Evolutionary conservation across 2,797 vertebrate species (phyloP).

Genomic region (Sternarchorhynchus goeldii): DNA sequence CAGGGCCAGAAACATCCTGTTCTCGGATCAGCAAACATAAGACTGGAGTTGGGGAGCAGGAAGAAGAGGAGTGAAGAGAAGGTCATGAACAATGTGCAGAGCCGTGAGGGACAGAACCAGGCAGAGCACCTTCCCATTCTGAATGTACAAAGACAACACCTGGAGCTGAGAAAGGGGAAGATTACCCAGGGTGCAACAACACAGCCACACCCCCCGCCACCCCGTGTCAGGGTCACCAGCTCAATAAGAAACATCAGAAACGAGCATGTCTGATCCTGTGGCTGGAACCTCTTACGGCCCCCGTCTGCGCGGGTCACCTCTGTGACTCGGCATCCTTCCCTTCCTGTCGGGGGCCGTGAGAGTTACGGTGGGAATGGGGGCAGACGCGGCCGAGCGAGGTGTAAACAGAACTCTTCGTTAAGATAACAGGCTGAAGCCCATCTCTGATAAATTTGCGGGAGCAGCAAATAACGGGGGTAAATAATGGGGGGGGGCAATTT

Average conservation of each 20-base stretch:
- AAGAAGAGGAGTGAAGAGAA: not conserved
- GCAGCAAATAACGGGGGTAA: conserved; percentile 6
- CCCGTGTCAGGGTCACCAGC: conserved; percentile 15
- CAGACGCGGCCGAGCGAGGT: conserved; percentile 54
- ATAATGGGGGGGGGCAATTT: conserved; percentile 49
- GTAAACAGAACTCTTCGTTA: conserved; percentile 73
- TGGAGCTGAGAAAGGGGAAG: conserved; percentile 41
- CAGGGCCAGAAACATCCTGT: conserved; percentile 31
- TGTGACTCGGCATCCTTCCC: conserved; percentile 49
- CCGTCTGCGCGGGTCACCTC: conserved; percentile 37
- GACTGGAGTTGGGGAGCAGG: not conserved
- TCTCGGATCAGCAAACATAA: conserved; percentile 19
- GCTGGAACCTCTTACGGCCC: conserved; percentile 15
- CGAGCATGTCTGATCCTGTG: conserved; percentile 1
- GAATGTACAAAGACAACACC: conserved; percentile 42
- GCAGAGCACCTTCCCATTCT: conserved; percentile 40
- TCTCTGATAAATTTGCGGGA: conserved; percentile 54
- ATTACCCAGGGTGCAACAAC: conserved; percentile 23
- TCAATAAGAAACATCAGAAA: conserved; percentile 26
- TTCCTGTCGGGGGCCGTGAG: conserved; percentile 46
- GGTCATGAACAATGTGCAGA: conserved; percentile 44
- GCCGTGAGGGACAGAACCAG: conserved; percentile 29
- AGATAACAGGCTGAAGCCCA: conserved; percentile 68
- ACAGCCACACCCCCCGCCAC: conserved; percentile 38
- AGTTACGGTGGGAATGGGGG: conserved; percentile 43